A percentile compares a stretch with the other conserved stretches of the same genome.
These are phyloP conservation scores for Ceyx erithaca DNA, from an alignment of 2,797 vertebrate species.

Conservation along the genomic window DNA sequence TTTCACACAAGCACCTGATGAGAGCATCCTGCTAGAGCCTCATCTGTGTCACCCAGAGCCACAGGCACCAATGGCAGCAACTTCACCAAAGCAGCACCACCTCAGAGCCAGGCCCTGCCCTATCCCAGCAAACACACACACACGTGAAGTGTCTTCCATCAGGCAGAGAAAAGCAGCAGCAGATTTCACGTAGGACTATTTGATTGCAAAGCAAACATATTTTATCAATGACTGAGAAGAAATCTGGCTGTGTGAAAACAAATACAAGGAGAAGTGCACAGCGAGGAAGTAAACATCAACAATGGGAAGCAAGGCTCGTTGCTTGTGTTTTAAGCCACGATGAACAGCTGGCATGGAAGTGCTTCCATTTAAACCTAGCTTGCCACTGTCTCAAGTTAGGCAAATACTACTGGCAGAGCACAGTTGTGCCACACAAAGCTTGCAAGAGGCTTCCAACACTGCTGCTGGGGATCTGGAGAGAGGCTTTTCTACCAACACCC, in stretches of 20 bases:
- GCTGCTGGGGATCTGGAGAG: background rate
- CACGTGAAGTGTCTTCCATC: background rate
- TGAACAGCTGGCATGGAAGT: slow-evolving; percentile 23
- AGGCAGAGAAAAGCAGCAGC: background rate
- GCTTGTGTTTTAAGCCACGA: background rate
- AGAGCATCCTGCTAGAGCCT: background rate
- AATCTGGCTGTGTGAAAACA: slow-evolving; percentile 53
- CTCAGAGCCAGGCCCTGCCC: background rate
- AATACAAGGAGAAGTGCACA: background rate
- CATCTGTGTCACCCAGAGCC: background rate
- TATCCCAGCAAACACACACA: background rate
- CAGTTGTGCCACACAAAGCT: background rate
- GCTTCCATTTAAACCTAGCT: background rate
- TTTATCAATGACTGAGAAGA: slow-evolving; percentile 40
- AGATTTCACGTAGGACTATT: background rate
- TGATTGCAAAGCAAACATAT: slow-evolving; percentile 9
- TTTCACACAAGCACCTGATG: background rate
- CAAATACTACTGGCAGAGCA: background rate
- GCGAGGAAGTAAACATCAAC: background rate
- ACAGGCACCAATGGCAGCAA: fast-evolving
- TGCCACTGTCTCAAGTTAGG: background rate
- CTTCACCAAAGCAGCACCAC: background rate
- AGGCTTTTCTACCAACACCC: background rate
- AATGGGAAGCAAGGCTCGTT: background rate
- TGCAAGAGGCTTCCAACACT: background rate